phyloP scores from a whole-genome alignment of 2,888 invertebrate genomes.

The Holacanthella duospinosa region DNA sequence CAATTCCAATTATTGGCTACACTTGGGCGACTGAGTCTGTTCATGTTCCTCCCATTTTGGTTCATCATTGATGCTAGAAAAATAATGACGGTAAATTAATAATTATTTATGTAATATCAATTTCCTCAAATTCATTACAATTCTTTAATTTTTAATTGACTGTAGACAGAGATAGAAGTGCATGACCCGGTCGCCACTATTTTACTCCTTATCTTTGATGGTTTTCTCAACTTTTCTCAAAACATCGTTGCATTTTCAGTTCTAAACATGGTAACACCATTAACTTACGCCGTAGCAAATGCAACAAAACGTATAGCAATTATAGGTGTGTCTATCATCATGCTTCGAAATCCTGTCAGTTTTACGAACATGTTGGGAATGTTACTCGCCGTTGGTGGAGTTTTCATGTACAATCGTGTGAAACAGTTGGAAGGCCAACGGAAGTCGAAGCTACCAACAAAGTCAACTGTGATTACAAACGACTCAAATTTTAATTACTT shows the following conservation, averaged over 20 bases:
- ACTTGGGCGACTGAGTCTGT: conserved; percentile 64
- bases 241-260: conserved; percentile 92
- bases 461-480: not conserved
- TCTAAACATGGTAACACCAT: conserved; percentile 77
- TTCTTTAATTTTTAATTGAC: not conserved
- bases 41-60: conserved; percentile 79
- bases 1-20: conserved; percentile 73
- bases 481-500: conserved; percentile 22
- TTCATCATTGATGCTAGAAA: conserved; percentile 55
- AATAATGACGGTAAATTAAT: conserved; percentile 45
- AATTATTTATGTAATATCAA: not conserved
- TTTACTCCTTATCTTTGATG: conserved; percentile 53
- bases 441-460: conserved; percentile 7
- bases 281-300: conserved; percentile 91
- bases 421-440: conserved; percentile 22
- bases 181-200: conserved; percentile 8
- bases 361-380: conserved; percentile 77
- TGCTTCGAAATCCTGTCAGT: conserved; percentile 85
- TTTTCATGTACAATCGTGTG: conserved; percentile 79
- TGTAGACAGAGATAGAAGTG: not conserved
- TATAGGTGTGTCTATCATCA: conserved; percentile 73
- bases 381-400: conserved; percentile 78
- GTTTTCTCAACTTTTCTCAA: conserved; percentile 83
- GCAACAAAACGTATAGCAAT: conserved; percentile 88
- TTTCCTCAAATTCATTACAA: not conserved